Base-by-base conservation (phyloP, 1,140 invertebrate species). In the Maniola jurtina region DNA sequence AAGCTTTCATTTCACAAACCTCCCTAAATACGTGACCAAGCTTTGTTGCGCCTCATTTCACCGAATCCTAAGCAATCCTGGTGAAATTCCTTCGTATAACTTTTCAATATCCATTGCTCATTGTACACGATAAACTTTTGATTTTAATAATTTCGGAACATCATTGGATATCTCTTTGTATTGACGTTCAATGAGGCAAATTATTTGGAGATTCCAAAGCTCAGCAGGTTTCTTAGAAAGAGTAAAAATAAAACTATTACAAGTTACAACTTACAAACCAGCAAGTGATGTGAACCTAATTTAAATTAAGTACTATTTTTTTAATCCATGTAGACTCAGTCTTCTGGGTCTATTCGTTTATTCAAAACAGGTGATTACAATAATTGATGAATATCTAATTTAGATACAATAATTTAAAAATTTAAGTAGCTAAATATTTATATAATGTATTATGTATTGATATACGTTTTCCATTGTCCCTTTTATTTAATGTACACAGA, bases 21-120 rank as follows among this genome's bases (percentile, higher is more conserved):
- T 38, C 45, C 34, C 62, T 34, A 64, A 33, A 50, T 64, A 64
- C 63, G 63, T 64, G 63, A 64, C 54, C 16, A 35, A 25, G n/a
- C n/a, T 59, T 34, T 55, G 56, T 45, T 58, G 13, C 56, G 63
- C 54, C 42, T 58, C 63, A 64, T 64, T 45, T 56, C 15, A 55
- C 61, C 36, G 9, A 50, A n/a, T 42, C 11, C 33, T 13, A 50
- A 35, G 15, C 14, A n/a, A 15, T 10, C 47, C 16, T 14, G 34
- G 16, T 13, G 36, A 25, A 34, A 54, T 55, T 63, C 61, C 61
- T 34, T 42, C 50, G 1, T 33, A 11, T 6, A 15, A 50, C 36
- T 15, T 15, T 36, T 50, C 16, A n/a, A 15, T 13, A 56, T 64
- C 54, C 61, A 57, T 56, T 64, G 38, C 61, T 7, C 6, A 6